Conservation (phyloP, 1,140 invertebrate species). For the Brachionus rubens region DNA sequence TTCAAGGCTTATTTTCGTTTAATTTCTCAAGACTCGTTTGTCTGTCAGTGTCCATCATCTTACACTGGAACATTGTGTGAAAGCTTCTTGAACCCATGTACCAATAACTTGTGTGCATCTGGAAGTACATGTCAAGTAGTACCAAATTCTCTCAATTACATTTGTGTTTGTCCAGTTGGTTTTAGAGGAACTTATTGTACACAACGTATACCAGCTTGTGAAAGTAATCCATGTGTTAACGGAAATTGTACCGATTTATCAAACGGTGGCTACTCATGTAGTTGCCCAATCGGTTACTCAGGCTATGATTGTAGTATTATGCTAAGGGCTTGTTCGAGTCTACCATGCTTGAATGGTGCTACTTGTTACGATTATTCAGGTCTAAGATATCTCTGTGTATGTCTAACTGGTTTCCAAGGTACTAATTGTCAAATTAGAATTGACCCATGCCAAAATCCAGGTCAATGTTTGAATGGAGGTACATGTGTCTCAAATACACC, state of each 20-base stretch:
- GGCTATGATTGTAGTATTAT: slow-evolving; percentile 49
- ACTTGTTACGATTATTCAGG: slow-evolving; percentile 59
- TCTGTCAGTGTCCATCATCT: slow-evolving; percentile 28
- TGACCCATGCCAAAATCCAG: slow-evolving; percentile 39
- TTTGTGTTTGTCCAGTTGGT: slow-evolving; percentile 26
- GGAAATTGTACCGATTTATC: slow-evolving; percentile 43
- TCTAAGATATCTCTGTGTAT: slow-evolving; percentile 74
- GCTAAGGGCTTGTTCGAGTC: slow-evolving; percentile 62
- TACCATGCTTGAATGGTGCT: slow-evolving; percentile 60
- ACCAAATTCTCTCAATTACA: slow-evolving; percentile 33
- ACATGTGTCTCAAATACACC: slow-evolving; percentile 48
- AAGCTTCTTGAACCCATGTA: slow-evolving; percentile 47
- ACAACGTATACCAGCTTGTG: slow-evolving; percentile 67
- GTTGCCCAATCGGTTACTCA: slow-evolving; percentile 52
- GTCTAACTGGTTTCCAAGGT: slow-evolving; percentile 75
- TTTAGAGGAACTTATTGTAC: slow-evolving; percentile 47
- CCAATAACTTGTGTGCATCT: slow-evolving; percentile 23
- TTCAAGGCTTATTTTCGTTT: slow-evolving; percentile 8
- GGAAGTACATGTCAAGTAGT: slow-evolving; percentile 40
- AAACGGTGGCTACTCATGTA: slow-evolving; percentile 48
- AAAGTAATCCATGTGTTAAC: slow-evolving; percentile 64
- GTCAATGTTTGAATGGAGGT: slow-evolving; percentile 52
- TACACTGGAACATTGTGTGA: slow-evolving; percentile 43
- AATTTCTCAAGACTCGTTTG: slow-evolving; percentile 40
- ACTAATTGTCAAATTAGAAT: slow-evolving; percentile 39